phyloP scores from a whole-genome alignment of 2,888 invertebrate genomes.

The Nemurella pictetii region DNA sequence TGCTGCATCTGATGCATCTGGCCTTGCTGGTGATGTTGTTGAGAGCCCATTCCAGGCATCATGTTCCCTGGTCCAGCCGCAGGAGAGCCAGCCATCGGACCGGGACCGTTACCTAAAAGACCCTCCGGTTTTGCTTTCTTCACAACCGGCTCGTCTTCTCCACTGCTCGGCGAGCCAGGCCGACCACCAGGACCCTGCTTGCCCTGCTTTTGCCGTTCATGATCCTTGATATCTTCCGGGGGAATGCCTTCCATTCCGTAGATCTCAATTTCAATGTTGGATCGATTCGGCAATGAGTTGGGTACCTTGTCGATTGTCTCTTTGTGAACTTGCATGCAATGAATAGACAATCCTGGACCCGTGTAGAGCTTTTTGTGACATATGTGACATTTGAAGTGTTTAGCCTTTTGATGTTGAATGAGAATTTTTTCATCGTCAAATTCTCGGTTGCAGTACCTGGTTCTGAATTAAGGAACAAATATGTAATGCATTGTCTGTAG shows the following conservation, averaged over 20 bases:
- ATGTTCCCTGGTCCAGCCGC: slow-evolving; percentile 63
- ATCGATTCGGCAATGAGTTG: slow-evolving; percentile 95
- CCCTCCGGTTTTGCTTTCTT: slow-evolving; percentile 75
- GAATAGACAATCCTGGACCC: slow-evolving; percentile 96
- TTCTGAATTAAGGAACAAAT: slow-evolving; percentile 37
- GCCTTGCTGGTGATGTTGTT: slow-evolving; percentile 19
- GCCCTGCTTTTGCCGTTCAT: slow-evolving; percentile 77
- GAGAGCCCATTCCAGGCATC: slow-evolving; percentile 60
- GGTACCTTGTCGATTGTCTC: slow-evolving; percentile 99
- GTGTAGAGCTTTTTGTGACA: slow-evolving; percentile 99
- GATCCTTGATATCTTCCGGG: slow-evolving; percentile 89
- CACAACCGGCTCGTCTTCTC: slow-evolving; percentile 79
- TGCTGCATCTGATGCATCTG: slow-evolving; percentile 44
- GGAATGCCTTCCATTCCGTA: slow-evolving; percentile 99
- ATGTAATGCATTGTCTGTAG: not conserved
- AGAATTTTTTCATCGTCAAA: slow-evolving; percentile 99
- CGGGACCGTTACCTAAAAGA: slow-evolving; percentile 60
- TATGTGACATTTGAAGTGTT: slow-evolving; percentile 99
- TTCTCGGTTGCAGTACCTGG: slow-evolving; percentile 99
- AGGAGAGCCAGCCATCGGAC: slow-evolving; percentile 63
- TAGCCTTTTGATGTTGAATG: slow-evolving; percentile 99
- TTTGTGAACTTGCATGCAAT: slow-evolving; percentile 99
- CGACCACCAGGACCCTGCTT: slow-evolving; percentile 52
- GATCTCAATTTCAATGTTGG: slow-evolving; percentile 98
- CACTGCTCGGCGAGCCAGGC: slow-evolving; percentile 77